Conservation (phyloP, 2,797 vertebrate species). For the Xiphophorus birchmanni region DNA sequence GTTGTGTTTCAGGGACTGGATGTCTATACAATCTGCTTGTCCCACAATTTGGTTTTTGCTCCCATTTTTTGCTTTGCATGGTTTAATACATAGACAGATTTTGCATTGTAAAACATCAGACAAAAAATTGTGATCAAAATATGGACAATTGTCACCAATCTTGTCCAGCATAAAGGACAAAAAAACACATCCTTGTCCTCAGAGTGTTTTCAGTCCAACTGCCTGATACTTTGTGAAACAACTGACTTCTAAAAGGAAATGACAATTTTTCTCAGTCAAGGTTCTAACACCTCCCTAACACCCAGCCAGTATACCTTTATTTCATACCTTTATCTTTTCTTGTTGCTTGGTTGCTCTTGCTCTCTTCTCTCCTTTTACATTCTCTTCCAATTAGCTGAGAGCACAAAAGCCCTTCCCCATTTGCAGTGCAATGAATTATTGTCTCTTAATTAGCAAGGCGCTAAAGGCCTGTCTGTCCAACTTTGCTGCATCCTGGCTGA, state of each 20-base stretch:
- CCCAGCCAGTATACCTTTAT: slow-evolving; percentile 55
- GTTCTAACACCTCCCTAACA: slow-evolving; percentile 47
- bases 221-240: not conserved
- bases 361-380: slow-evolving; percentile 58
- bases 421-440: slow-evolving; percentile 77
- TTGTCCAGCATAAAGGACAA: not conserved
- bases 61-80: not conserved
- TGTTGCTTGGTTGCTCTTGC: slow-evolving; percentile 58
- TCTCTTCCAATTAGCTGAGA: slow-evolving; percentile 71
- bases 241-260: slow-evolving; percentile 36
- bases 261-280: slow-evolving; percentile 22
- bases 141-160: not conserved
- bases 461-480: slow-evolving; percentile 72
- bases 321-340: slow-evolving; percentile 62
- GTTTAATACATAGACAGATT: not conserved
- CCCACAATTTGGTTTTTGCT: not conserved
- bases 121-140: not conserved
- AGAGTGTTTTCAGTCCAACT: slow-evolving; percentile 17
- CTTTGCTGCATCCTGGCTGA: slow-evolving; percentile 73
- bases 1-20: not conserved
- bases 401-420: slow-evolving; percentile 72
- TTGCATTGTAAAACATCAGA: not conserved
- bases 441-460: slow-evolving; percentile 74
- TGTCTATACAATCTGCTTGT: not conserved
- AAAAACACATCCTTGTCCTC: slow-evolving; percentile 35